These are phyloP conservation scores for Pantala flavescens DNA, from an alignment of 1,140 invertebrate species.

Conservation along the genomic window DNA sequence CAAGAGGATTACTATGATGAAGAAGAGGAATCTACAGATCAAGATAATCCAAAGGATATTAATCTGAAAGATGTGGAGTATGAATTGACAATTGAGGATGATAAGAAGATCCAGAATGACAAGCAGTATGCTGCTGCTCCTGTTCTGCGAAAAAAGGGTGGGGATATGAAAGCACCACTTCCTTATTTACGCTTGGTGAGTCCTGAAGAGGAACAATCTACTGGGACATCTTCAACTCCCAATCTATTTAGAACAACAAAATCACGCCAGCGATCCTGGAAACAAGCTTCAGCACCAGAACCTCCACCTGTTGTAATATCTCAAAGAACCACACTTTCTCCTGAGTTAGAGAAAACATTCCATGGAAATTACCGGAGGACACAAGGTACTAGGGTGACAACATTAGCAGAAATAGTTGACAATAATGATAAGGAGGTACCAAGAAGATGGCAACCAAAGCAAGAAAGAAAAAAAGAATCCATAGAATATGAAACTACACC, in stretches of 20 bases:
- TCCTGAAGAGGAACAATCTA: not conserved
- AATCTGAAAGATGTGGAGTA: no score
- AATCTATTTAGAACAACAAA: not conserved
- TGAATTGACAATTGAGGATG: no score
- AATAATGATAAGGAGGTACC: not conserved
- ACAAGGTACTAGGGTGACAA: not conserved
- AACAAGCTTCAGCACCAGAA: not conserved
- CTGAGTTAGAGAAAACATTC: not conserved
- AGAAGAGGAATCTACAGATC: no score
- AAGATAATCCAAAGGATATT: no score
- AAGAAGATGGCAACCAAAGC: not conserved
- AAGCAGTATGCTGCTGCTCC: no score
- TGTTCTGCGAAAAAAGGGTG: not conserved
- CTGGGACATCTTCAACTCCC: not conserved
- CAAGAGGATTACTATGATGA: no score
- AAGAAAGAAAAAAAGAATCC: not conserved
- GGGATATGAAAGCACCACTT: not conserved
- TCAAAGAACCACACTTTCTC: not conserved
- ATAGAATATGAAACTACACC: no score
- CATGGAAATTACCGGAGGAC: not conserved
- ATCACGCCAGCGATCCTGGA: not conserved
- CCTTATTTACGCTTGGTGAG: not conserved
- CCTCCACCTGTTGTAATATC: not conserved
- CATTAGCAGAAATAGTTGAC: not conserved
- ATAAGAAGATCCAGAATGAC: no score